A percentile compares a stretch with the other conserved stretches of the same genome.
phyloP scores from a whole-genome alignment of 1,140 invertebrate species.

The Ostrea edulis region DNA sequence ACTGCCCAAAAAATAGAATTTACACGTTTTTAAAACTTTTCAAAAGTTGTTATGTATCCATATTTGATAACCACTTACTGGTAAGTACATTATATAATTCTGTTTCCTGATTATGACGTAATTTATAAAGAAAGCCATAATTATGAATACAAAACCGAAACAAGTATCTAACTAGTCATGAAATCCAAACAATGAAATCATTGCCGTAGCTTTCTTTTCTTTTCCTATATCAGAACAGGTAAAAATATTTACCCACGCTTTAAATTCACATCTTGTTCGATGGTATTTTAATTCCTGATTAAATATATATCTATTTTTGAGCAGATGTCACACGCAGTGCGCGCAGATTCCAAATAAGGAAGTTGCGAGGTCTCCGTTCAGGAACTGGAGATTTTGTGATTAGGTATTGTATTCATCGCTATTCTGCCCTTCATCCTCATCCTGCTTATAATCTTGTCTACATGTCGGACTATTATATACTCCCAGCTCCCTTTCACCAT shows the following conservation, averaged over 20 bases:
- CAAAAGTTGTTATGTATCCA: constrained; percentile 6
- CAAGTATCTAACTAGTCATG: not conserved
- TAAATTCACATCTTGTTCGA: not conserved
- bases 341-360: constrained; percentile 15
- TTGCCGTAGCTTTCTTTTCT: not conserved
- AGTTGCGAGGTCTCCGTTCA: not conserved
- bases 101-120: not conserved
- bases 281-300: not conserved
- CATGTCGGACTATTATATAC: not conserved
- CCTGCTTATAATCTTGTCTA: not conserved
- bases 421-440: not conserved
- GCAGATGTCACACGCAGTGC: not conserved
- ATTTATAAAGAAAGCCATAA: not conserved
- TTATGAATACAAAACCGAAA: not conserved
- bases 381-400: constrained; percentile 24
- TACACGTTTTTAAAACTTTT: not conserved
- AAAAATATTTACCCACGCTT: not conserved
- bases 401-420: constrained; percentile 9
- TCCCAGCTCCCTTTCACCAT: not conserved
- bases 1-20: constrained; percentile 25
- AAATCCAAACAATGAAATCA: not conserved
- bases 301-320: not conserved
- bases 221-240: not conserved
- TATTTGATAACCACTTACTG: not conserved
- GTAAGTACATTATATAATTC: not conserved